These are phyloP conservation scores for Drosophila hamatofila DNA, from an alignment of 2,888 invertebrate species.

Conservation along the genomic window DNA sequence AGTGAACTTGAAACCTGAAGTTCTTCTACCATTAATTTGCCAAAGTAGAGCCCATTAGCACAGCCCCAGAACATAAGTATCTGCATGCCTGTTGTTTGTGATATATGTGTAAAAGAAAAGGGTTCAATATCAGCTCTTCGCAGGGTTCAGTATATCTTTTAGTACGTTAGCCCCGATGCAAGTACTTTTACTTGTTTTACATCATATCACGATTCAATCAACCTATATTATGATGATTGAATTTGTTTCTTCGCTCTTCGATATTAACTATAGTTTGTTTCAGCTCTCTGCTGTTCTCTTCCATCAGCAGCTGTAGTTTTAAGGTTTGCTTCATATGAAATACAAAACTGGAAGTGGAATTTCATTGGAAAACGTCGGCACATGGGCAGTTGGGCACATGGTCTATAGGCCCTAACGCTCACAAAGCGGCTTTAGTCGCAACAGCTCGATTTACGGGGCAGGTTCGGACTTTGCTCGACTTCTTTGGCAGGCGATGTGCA, in stretches of 20 bases:
- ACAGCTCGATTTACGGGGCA: conserved; percentile 2
- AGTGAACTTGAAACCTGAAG: too few relatives aligned
- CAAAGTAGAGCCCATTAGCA: too few relatives aligned
- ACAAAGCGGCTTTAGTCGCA: not conserved
- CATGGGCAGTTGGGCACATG: not conserved
- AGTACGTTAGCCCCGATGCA: too few relatives aligned
- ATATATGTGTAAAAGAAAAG: too few relatives aligned
- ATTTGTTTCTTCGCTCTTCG: not conserved
- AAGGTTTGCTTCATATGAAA: not conserved
- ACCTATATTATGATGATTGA: too few relatives aligned
- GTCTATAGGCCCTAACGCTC: not conserved
- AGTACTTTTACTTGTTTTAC: too few relatives aligned
- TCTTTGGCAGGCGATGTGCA: not conserved
- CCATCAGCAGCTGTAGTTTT: not conserved
- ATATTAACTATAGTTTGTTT: not conserved
- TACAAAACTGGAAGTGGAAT: not conserved
- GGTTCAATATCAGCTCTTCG: too few relatives aligned
- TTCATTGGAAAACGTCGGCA: not conserved
- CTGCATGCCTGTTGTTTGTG: too few relatives aligned
- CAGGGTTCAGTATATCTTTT: too few relatives aligned
- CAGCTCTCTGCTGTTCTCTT: not conserved
- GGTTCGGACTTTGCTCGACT: not conserved
- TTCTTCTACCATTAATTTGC: too few relatives aligned
- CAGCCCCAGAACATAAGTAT: too few relatives aligned
- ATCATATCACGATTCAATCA: too few relatives aligned